Conservation (phyloP, 1,140 invertebrate genomes). For the Drosophila pseudoananassae region DNA sequence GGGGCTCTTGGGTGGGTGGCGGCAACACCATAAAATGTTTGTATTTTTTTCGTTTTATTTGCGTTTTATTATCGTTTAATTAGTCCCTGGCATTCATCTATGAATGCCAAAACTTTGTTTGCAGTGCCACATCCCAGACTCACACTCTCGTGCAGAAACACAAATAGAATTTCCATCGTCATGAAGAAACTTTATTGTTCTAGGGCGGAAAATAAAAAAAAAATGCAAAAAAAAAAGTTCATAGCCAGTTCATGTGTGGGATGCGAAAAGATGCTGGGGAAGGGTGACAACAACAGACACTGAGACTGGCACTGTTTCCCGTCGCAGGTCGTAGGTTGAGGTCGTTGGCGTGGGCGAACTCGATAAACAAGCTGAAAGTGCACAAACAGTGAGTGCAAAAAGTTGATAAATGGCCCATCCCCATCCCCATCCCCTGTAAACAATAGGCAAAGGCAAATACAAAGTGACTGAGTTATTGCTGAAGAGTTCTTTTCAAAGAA, state of each 20-base stretch:
- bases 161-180: slow-evolving; percentile 17
- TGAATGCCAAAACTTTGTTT: slow-evolving; percentile 64
- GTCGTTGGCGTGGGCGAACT: slow-evolving; percentile 27
- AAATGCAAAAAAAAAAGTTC: slow-evolving; percentile 7
- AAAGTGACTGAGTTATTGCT: not conserved
- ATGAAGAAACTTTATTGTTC: slow-evolving; percentile 65
- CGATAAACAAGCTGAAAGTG: slow-evolving; percentile 34
- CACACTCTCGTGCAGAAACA: not conserved
- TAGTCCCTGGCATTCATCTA: slow-evolving; percentile 49
- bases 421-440: slow-evolving; percentile 1
- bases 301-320: slow-evolving; percentile 20
- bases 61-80: slow-evolving; percentile 80
- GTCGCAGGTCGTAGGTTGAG: slow-evolving; percentile 40
- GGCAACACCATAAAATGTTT: slow-evolving; percentile 64
- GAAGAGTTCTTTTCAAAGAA: slow-evolving; percentile 1
- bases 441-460: slow-evolving; percentile 6
- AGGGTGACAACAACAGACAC: slow-evolving; percentile 16
- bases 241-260: slow-evolving; percentile 10
- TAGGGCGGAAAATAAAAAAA: slow-evolving; percentile 27
- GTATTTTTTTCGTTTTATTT: slow-evolving; percentile 65
- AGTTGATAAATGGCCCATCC: slow-evolving; percentile 17
- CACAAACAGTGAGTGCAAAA: slow-evolving; percentile 28
- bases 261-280: not conserved
- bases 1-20: slow-evolving; percentile 5
- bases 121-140: slow-evolving; percentile 8